Base-by-base conservation (phyloP, 2,888 invertebrate species). In the Aproaerema taeniolella region DNA sequence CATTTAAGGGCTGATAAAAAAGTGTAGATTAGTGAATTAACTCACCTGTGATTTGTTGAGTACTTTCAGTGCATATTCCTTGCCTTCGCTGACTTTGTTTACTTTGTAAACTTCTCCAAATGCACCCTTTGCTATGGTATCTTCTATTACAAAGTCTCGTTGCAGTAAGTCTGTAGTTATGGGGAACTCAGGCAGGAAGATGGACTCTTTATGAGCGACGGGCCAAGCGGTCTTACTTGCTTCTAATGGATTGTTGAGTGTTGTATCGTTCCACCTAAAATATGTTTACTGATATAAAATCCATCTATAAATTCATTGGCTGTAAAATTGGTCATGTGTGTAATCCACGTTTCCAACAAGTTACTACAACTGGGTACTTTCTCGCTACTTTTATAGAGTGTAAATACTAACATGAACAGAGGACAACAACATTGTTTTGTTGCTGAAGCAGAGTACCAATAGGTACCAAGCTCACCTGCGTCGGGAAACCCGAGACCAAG, bases 81-180 rank as follows among this genome's bases (percentile, higher is more conserved):
- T 87, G 45, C 88, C 83, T 42, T 90, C 89, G 52, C 89, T 89
- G 39, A 89, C 88, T 65, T 91, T 90, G 48, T 87, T 81, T 9
- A 94, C 95, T 88, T 93, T 93, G 60, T 93, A 93, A 2, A 98
- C 97, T 75, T 93, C 91, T 13, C 97, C 96, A 77, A 95, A 98
- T 12, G 96, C 94, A 46, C 98, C 97, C 62, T 91, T 91, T n/a
- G 95, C 93, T 64, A 97, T 91, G 44, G 92, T 89, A 50, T 92
- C 89, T 36, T 93, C 65, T 48, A 95, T 88, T 78, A 89, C 73
- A 65, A 90, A 92, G 51, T 89, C 89, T 49, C 85, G 86, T 55
- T 91, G 89, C 30, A 74, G 53, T 41, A 90, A 72, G 30, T 89
- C 87, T 31, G 89, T 88, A 49, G 89, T 90, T 37, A 93, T 89